Evolutionary conservation across 2,888 invertebrate species (phyloP), one percentile per base, ranked within the genome.

Genomic region (Psylliodes chrysocephalus): DNA sequence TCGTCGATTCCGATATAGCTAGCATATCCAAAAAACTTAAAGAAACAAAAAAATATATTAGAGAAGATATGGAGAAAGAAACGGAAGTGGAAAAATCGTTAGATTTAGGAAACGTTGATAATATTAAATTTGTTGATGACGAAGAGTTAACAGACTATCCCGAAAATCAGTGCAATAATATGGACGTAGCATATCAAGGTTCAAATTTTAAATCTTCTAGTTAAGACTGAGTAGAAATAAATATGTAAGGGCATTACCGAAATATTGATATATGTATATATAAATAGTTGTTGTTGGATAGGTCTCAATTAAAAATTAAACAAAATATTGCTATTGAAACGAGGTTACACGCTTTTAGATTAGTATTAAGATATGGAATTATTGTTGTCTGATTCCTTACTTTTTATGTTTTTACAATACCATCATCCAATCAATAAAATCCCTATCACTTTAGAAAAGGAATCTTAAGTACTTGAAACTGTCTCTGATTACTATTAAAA

Each of bases 121-220:
- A 90, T 71, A 87, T 91, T 49, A 89, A 86, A 75, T 92, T 89
- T 77, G 92, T 89, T 5, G 91, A 92, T 74, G 91, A 91, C 30
- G 88, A 87, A 70, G 88, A 88, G 0, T 88, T 88, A 1, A 82
- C 81, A 60, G 75, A 78, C 60, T 71, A 71, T 60, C 73, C 69
- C 66, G 79, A 75, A 66, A 77, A 72, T 56, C 73, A 77, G 78
- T 81, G 81, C 80, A 22, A 22, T n/a, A 81, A 81, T 79, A 80
- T 75, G 72, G 77, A 79, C 71, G 67, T 73, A 71, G 71, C 80
- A 81, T 81, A 81, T 81, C 81, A 81, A 69, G 79, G 81, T 75
- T 78, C 78, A 47, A 81, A 81, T 77, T 76, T 81, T 72, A 74
- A 80, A 77, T 80, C 80, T 74, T 79, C 79, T 73, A 80, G 76